These are phyloP conservation scores for Tipula unca DNA, from an alignment of 2,888 invertebrate genomes.

Conservation along the genomic window DNA sequence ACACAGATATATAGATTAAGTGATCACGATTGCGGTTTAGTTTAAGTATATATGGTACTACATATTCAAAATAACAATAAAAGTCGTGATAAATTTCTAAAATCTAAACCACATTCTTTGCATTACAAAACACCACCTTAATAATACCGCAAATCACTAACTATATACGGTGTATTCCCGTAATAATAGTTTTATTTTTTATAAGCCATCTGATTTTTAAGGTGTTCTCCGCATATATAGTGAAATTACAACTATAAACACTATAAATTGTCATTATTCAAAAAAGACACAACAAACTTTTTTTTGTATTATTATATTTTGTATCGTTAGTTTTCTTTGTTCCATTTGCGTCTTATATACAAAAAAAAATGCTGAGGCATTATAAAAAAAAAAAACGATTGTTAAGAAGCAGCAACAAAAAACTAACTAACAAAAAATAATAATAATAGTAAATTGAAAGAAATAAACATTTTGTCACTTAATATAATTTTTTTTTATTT, in stretches of 20 bases:
- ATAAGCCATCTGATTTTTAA: neutral
- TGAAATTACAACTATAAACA: neutral
- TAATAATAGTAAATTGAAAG: neutral
- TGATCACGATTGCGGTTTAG: too few species aligned
- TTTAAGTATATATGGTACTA: too few species aligned
- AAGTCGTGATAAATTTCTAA: neutral
- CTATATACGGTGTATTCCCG: neutral
- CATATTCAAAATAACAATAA: too few species aligned
- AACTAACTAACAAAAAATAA: neutral
- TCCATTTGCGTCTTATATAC: neutral
- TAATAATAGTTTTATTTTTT: neutral
- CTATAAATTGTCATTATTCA: neutral
- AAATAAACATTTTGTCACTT: constrained; percentile 14
- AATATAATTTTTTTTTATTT: neutral
- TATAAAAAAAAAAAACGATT: neutral
- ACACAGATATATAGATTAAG: too few species aligned
- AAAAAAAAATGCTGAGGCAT: neutral
- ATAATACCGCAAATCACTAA: neutral
- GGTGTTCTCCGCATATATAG: neutral
- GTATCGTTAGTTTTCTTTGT: neutral
- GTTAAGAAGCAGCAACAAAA: neutral
- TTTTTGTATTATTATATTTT: neutral
- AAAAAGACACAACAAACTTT: neutral
- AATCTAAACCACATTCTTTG: neutral
- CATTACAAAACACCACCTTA: neutral